Percentiles rank a stretch among this genome's conserved stretches.
phyloP scores from a whole-genome alignment of 2,797 vertebrate species.

The Falco biarmicus region DNA sequence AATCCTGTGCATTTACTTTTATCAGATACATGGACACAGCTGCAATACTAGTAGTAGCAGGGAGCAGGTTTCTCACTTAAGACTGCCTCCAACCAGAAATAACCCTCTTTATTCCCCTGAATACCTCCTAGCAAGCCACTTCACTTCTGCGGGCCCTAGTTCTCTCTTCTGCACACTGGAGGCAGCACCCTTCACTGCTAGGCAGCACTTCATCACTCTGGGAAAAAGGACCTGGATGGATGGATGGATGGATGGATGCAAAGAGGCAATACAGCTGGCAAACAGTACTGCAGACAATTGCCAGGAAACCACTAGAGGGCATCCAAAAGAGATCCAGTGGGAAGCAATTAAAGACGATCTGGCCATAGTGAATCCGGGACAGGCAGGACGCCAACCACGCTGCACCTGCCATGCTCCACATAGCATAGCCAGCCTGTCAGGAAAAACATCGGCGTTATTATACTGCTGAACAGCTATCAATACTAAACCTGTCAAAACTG shows the following conservation, averaged over 20 bases:
- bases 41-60: neutral
- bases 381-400: neutral
- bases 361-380: neutral
- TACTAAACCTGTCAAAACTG: neutral
- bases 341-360: neutral
- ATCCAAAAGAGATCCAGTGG: neutral
- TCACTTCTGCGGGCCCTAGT: neutral
- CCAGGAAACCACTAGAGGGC: slow-evolving; percentile 28
- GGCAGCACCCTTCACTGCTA: fast-evolving
- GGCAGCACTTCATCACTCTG: neutral
- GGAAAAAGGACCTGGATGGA: neutral
- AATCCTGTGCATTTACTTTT: neutral
- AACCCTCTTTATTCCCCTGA: neutral
- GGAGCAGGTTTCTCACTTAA: neutral
- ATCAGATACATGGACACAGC: neutral
- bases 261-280: neutral
- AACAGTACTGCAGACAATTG: neutral
- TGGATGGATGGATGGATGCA: neutral
- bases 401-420: neutral
- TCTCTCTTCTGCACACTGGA: neutral
- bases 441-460: neutral
- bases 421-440: neutral
- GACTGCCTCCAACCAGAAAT: neutral
- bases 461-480: neutral
- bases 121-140: neutral